phyloP scores from a whole-genome alignment of 1,140 invertebrate species.

The Drosophila prosaltans region DNA sequence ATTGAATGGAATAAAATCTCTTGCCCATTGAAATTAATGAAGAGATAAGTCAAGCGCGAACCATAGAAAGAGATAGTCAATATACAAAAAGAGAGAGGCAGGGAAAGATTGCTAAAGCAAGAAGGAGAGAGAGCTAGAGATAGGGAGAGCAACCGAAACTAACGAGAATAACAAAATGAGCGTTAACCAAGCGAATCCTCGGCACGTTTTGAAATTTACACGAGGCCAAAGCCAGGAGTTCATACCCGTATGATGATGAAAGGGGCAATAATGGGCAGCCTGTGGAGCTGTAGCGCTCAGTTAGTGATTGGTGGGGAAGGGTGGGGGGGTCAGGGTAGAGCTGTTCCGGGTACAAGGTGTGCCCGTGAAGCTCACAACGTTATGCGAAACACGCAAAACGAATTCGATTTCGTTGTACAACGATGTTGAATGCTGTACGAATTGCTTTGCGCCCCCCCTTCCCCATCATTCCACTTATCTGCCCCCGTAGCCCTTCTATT shows the following conservation, averaged over 20 bases:
- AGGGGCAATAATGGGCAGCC: conserved; percentile 4
- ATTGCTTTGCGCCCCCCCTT: conserved; percentile 18
- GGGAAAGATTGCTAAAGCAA: conserved; percentile 17
- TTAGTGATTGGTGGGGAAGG: neutral
- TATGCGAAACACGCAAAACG: conserved; percentile 79
- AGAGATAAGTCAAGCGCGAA: conserved; percentile 36
- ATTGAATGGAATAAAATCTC: conserved; percentile 23
- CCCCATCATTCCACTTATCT: conserved; percentile 19
- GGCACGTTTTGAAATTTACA: conserved; percentile 71
- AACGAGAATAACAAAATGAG: conserved; percentile 70
- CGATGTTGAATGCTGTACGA: conserved; percentile 35
- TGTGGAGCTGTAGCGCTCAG: neutral
- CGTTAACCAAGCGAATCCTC: conserved; percentile 80
- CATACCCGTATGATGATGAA: neutral
- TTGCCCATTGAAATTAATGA: conserved; percentile 73
- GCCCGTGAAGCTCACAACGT: conserved; percentile 34
- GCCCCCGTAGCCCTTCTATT: conserved; percentile 20
- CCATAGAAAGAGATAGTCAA: neutral
- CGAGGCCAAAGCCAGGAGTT: conserved; percentile 36
- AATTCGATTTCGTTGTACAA: conserved; percentile 68
- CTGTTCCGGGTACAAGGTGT: conserved; percentile 5
- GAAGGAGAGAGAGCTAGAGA: conserved; percentile 20
- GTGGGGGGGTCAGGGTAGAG: too few species aligned
- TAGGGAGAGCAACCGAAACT: conserved; percentile 26
- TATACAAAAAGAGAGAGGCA: conserved; percentile 13